These are phyloP conservation scores for Aricia artaxerxes DNA, from an alignment of 2,888 invertebrate genomes.

Conservation along the genomic window DNA sequence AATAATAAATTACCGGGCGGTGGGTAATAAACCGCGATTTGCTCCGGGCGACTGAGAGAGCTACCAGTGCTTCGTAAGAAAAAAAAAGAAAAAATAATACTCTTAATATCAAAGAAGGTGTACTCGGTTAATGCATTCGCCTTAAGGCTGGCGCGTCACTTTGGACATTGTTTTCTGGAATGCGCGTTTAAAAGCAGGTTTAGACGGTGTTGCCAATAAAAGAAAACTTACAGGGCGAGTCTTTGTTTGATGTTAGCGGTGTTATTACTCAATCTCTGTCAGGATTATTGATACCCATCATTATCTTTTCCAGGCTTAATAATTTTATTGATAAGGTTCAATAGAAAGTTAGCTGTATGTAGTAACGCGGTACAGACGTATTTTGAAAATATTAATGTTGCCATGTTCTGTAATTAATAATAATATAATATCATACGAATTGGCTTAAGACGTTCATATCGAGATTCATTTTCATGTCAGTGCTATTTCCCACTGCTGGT, in stretches of 20 bases:
- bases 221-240: background rate
- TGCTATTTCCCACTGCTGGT: conserved; percentile 3
- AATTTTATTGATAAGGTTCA: background rate
- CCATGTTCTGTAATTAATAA: too few species aligned
- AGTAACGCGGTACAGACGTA: background rate
- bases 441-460: background rate
- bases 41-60: conserved; percentile 73
- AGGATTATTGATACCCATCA: conserved; percentile 2
- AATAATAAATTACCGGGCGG: conserved; percentile 77
- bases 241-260: conserved; percentile 2
- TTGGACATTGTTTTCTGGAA: conserved; percentile 78
- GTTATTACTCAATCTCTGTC: background rate
- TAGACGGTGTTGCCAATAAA: conserved; percentile 28
- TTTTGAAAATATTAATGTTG: background rate
- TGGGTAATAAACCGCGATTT: conserved; percentile 78
- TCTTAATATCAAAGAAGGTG: conserved; percentile 79
- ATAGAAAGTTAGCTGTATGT: background rate
- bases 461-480: background rate
- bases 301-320: too few species aligned
- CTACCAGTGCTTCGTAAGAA: conserved; percentile 69
- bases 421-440: too few species aligned
- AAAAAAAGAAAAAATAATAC: conserved; percentile 67
- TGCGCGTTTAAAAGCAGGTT: conserved; percentile 63
- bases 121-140: conserved; percentile 78
- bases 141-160: conserved; percentile 71